Conservation (phyloP, 2,797 vertebrate genomes). For the Trematomus bernacchii region DNA sequence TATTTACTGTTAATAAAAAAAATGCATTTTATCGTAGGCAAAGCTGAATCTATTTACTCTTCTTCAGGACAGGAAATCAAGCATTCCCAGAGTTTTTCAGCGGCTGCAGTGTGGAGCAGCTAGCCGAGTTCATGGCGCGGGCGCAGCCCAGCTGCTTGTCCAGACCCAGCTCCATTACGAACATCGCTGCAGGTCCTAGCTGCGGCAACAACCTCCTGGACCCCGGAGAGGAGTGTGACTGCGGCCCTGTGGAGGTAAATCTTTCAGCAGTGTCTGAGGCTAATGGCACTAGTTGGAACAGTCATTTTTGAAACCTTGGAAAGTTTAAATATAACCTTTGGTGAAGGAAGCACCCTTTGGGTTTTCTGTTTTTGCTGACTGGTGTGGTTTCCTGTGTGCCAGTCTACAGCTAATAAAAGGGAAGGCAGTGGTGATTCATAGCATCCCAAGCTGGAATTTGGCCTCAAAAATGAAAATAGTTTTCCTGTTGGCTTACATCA, state of each 20-base stretch:
- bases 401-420: conserved; percentile 15
- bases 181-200: conserved; percentile 78
- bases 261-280: neutral
- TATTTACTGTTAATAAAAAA: no score
- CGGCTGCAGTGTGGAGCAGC: conserved; percentile 87
- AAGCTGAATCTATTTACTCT: conserved; percentile 1
- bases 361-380: neutral
- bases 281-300: neutral
- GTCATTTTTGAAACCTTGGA: neutral
- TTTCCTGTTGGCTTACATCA: conserved; percentile 36
- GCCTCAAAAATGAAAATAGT: conserved; percentile 27
- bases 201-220: conserved; percentile 93
- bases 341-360: neutral
- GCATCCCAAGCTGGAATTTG: neutral
- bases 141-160: conserved; percentile 84
- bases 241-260: conserved; percentile 86
- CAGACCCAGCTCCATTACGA: conserved; percentile 64
- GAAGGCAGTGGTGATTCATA: neutral
- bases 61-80: conserved; percentile 70
- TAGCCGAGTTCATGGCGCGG: conserved; percentile 85
- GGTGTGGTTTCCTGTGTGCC: conserved; percentile 34
- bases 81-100: conserved; percentile 90
- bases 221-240: conserved; percentile 93
- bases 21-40: neutral
- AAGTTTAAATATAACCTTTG: conserved; percentile 10